Conservation (phyloP, 1,140 invertebrate genomes). For the Leptoteleia sp. region DNA sequence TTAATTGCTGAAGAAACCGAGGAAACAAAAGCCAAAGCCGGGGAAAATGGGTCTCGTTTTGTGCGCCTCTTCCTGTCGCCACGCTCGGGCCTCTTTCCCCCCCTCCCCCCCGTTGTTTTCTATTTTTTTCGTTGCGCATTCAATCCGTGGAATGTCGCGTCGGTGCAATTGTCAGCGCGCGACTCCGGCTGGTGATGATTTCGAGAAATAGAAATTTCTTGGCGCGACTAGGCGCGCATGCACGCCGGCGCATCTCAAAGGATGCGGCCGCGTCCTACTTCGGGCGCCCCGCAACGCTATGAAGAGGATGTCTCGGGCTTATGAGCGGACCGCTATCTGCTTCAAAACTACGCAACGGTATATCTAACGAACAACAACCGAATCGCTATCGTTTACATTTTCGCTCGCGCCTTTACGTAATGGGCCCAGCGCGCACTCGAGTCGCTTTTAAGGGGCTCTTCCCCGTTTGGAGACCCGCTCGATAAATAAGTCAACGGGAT, state of each 20-base stretch:
- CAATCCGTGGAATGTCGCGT: constrained; percentile 54
- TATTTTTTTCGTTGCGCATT: constrained; percentile 34
- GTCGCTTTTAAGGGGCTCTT: no score
- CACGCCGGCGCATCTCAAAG: constrained; percentile 74
- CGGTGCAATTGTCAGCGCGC: constrained; percentile 28
- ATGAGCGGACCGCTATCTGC: no score
- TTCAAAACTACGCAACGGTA: no score
- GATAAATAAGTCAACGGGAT: no score
- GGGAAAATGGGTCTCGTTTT: constrained; percentile 44
- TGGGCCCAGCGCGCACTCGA: no score
- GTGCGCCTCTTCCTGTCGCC: constrained; percentile 10
- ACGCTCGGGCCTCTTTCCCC: neutral
- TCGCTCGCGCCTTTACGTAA: no score
- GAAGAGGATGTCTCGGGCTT: constrained; percentile 70
- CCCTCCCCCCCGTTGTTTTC: constrained; percentile 4
- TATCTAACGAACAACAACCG: no score
- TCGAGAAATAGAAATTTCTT: constrained; percentile 79
- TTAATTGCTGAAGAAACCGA: constrained; percentile 45
- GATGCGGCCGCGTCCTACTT: constrained; percentile 78
- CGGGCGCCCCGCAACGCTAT: constrained; percentile 70
- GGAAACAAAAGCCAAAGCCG: constrained; percentile 39
- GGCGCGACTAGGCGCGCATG: constrained; percentile 61
- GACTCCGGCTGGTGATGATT: constrained; percentile 53
- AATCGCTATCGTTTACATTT: no score
- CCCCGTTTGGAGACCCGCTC: no score